Conservation (phyloP, 2,888 invertebrate genomes). For the Eumerus sabulonum region DNA sequence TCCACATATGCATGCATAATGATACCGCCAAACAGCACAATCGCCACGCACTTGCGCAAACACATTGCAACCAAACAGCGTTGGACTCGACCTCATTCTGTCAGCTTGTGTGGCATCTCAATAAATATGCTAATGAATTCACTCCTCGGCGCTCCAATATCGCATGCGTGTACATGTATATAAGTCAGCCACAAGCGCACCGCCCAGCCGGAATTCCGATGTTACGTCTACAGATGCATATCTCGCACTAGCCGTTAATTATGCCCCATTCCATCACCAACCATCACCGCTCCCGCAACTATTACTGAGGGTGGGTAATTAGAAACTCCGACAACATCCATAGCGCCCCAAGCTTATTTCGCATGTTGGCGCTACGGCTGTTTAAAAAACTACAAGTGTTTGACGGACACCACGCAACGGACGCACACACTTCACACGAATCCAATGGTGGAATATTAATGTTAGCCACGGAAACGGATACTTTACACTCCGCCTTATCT, state of each 20-base stretch:
- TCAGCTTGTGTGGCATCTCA: constrained; percentile 67
- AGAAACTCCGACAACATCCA: constrained; percentile 51
- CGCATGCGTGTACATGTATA: background rate
- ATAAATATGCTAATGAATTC: constrained; percentile 64
- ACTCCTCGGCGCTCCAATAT: background rate
- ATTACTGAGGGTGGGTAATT: constrained; percentile 49
- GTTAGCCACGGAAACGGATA: constrained; percentile 30
- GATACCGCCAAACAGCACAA: too few species aligned
- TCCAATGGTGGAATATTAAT: constrained; percentile 43
- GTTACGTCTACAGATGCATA: constrained; percentile 2
- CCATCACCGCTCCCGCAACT: background rate
- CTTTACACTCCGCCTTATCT: constrained; percentile 4
- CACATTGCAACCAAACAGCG: constrained; percentile 21
- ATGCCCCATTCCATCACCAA: constrained; percentile 54
- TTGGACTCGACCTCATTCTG: constrained; percentile 55
- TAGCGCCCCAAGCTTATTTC: constrained; percentile 11
- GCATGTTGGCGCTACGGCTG: background rate
- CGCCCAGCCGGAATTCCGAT: background rate
- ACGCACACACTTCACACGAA: too few species aligned
- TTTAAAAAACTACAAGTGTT: constrained; percentile 5
- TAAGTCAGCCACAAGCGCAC: constrained; percentile 3
- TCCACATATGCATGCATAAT: constrained; percentile 24
- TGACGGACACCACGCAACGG: background rate
- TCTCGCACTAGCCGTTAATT: constrained; percentile 22
- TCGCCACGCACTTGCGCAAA: constrained; percentile 45